These are phyloP conservation scores for Harpagus bidentatus DNA, from an alignment of 2,113 vertebrate species.

Conservation along the genomic window DNA sequence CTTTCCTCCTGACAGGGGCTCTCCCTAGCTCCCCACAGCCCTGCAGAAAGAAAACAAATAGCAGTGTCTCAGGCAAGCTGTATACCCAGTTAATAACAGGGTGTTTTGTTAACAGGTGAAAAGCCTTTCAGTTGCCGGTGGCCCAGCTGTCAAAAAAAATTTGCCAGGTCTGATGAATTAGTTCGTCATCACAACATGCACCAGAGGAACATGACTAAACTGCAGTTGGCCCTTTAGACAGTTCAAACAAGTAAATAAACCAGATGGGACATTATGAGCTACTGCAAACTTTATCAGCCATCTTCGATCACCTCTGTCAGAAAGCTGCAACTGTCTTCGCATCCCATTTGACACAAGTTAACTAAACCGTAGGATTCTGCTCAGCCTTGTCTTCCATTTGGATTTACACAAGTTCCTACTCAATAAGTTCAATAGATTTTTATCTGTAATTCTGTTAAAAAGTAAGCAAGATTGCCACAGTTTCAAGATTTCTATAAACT, in stretches of 20 bases:
- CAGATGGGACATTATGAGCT: slow-evolving; percentile 54
- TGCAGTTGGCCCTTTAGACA: slow-evolving; percentile 88
- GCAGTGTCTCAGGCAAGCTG: background rate
- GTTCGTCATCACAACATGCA: slow-evolving; percentile 99
- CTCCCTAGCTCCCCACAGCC: background rate
- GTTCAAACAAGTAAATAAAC: slow-evolving; percentile 39
- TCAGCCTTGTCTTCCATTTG: slow-evolving; percentile 22
- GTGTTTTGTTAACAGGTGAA: slow-evolving; percentile 87
- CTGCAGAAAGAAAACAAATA: background rate
- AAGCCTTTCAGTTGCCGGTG: slow-evolving; percentile 98
- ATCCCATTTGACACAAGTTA: slow-evolving; percentile 51
- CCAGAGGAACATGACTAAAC: slow-evolving; percentile 97
- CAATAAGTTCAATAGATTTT: background rate
- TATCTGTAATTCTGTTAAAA: background rate
- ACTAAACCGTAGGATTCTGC: slow-evolving; percentile 43
- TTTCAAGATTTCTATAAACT: background rate
- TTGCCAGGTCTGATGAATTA: slow-evolving; percentile 97
- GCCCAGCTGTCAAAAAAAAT: slow-evolving; percentile 99
- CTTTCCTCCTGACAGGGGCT: background rate
- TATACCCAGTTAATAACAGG: slow-evolving; percentile 53
- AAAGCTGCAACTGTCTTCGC: slow-evolving; percentile 37
- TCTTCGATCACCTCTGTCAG: slow-evolving; percentile 50
- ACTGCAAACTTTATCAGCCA: slow-evolving; percentile 42
- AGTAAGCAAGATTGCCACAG: background rate
- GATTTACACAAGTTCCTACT: background rate